Evolutionary conservation across 1,140 invertebrate species (phyloP).

Genomic region (Aphaenogaster ashmeadi): DNA sequence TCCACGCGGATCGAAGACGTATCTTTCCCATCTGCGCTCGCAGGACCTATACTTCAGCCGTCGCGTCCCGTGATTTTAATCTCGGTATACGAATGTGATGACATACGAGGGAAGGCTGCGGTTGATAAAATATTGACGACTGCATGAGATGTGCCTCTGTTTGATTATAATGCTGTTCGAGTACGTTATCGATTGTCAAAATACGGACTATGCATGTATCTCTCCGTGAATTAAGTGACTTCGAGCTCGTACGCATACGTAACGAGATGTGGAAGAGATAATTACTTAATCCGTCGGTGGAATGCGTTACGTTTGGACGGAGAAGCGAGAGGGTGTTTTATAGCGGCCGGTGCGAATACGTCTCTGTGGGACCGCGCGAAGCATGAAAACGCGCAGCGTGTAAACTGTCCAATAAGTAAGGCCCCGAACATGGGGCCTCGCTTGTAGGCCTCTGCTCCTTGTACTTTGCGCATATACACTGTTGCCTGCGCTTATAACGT

Average conservation of each 20-base stretch:
- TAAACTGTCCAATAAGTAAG: conserved; percentile 87
- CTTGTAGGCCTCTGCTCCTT: conserved; percentile 81
- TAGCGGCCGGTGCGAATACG: conserved; percentile 17
- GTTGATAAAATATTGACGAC: conserved; percentile 22
- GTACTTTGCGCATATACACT: conserved; percentile 74
- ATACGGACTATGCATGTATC: not conserved
- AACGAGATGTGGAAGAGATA: not conserved
- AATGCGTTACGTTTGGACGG: not conserved
- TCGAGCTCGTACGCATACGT: not conserved
- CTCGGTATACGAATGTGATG: conserved; percentile 11
- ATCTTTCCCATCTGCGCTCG: conserved; percentile 22
- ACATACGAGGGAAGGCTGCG: conserved; percentile 17
- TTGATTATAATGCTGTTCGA: not conserved
- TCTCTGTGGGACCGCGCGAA: conserved; percentile 25
- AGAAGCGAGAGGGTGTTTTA: not conserved
- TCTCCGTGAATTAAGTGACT: no score
- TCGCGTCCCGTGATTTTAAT: conserved; percentile 42
- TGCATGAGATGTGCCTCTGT: not conserved
- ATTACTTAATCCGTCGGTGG: conserved; percentile 7
- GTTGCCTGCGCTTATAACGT: conserved; percentile 76
- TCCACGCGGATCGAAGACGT: conserved; percentile 60
- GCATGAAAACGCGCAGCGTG: conserved; percentile 80
- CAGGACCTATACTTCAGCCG: conserved; percentile 5
- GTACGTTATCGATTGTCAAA: not conserved
- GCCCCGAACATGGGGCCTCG: conserved; percentile 76